Evolutionary conservation across 2,797 vertebrate species (phyloP).

Genomic region (Halcyon leucocephala): DNA sequence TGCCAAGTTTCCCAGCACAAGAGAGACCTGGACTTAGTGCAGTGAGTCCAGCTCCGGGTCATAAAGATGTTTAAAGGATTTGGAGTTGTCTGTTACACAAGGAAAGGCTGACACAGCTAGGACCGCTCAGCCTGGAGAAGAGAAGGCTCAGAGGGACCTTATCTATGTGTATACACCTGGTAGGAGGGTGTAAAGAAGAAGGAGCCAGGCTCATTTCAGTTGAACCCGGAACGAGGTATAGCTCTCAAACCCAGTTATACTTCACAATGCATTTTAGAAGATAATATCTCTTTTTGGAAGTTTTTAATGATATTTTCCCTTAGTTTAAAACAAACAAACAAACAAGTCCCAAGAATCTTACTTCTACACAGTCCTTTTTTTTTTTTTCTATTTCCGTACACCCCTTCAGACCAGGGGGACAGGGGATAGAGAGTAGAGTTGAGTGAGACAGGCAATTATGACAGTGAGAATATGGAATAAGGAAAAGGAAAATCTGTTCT

Average conservation of each 20-base stretch:
- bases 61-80: neutral
- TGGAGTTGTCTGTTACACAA: neutral
- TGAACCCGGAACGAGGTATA: neutral
- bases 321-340: neutral
- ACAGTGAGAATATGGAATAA: neutral
- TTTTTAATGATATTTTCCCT: neutral
- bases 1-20: neutral
- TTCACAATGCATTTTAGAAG: neutral
- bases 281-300: neutral
- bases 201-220: neutral
- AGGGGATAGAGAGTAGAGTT: neutral
- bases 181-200: neutral
- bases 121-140: neutral
- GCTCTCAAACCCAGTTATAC: neutral
- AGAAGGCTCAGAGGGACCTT: neutral
- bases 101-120: neutral
- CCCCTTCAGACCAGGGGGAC: neutral
- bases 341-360: neutral
- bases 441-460: neutral
- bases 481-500: neutral
- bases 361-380: neutral
- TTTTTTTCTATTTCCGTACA: neutral
- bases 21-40: neutral
- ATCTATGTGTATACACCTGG: neutral
- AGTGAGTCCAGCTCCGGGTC: neutral